Base-by-base conservation (phyloP, 2,888 invertebrate species). In the Troides aeacus region DNA sequence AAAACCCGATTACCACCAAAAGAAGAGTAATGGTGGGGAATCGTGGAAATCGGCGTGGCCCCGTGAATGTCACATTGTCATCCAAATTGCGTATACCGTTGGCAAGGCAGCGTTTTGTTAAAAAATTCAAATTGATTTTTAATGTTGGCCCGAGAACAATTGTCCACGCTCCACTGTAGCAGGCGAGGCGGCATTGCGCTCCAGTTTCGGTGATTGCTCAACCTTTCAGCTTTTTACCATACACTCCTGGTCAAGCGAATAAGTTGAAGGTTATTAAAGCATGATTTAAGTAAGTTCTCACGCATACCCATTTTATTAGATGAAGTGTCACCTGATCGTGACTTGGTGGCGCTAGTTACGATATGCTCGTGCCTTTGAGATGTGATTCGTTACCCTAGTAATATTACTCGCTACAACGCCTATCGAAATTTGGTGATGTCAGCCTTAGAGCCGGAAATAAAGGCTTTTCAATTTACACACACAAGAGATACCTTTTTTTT, bases 41-140 rank as follows among this genome's bases (percentile, higher is more conserved):
- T 61, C 63, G 69, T 72, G 64, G 63, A 73, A 71, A 71, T 71
- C 62, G 67, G 70, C 70, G 68, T 69, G 53, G 66, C 46, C 68
- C 65, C 63, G 72, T 72, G 68, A 74, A 75, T 74, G 73, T 72
- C 71, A 73, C 73, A 76, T 74, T 77, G 75, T 75, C 75, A 73
- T 72, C 70, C 73, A 80, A 80, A 82, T 82, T 76, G 76, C 77
- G 71, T 73, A 70, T 72, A 77, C 83, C 79, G 83, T 82, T 83
- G 65, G 57, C 78, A 24, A 50, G 39, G 46, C 10, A 72, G 73
- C 61, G 74, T 75, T 75, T 75, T 80, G 77, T 77, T 73, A 73
- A 66, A 74, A 76, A 74, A 75, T 75, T 74, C 75, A 82, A 85
- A 85, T 80, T 81, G 83, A 80, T 83, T 85, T 85, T 84, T 85